A percentile compares a stretch with the other conserved stretches of the same genome.
These are phyloP conservation scores for Gallinago undulata DNA, from an alignment of 2,113 vertebrate species.

Conservation along the genomic window DNA sequence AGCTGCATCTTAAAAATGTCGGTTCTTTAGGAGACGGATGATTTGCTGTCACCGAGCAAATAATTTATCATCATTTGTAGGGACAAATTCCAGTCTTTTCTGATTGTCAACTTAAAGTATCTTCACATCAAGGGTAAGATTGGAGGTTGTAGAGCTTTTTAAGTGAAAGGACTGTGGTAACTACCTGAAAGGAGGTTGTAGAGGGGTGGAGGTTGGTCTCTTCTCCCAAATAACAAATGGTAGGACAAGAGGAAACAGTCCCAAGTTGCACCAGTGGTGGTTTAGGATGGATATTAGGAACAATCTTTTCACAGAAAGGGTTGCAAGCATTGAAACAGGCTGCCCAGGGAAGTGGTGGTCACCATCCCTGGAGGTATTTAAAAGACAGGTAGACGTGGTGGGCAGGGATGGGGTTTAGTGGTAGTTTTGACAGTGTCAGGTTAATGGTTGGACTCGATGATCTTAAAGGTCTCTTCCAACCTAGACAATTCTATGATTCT, in stretches of 20 bases:
- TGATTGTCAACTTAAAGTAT: not conserved
- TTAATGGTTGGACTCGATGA: not conserved
- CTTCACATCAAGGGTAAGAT: not conserved
- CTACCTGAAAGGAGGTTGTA: not conserved
- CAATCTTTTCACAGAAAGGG: not conserved
- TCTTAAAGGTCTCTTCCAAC: not conserved
- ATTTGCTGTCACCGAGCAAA: not conserved
- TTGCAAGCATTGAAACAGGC: not conserved
- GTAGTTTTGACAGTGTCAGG: not conserved
- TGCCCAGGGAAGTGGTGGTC: not conserved
- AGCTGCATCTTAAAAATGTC: not conserved
- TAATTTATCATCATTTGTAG: not conserved
- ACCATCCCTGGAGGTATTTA: not conserved
- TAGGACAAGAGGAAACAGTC: not conserved
- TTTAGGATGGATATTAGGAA: not conserved
- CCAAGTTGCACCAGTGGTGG: not conserved
- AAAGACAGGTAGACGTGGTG: not conserved
- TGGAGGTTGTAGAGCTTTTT: not conserved
- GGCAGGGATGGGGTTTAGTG: not conserved
- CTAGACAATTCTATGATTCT: not conserved
- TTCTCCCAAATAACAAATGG: not conserved
- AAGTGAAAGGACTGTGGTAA: not conserved
- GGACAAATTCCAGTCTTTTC: not conserved
- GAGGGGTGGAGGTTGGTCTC: not conserved
- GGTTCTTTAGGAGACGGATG: not conserved